These are phyloP conservation scores for Stenichneumon culpator DNA, from an alignment of 2,888 invertebrate species.

Conservation along the genomic window DNA sequence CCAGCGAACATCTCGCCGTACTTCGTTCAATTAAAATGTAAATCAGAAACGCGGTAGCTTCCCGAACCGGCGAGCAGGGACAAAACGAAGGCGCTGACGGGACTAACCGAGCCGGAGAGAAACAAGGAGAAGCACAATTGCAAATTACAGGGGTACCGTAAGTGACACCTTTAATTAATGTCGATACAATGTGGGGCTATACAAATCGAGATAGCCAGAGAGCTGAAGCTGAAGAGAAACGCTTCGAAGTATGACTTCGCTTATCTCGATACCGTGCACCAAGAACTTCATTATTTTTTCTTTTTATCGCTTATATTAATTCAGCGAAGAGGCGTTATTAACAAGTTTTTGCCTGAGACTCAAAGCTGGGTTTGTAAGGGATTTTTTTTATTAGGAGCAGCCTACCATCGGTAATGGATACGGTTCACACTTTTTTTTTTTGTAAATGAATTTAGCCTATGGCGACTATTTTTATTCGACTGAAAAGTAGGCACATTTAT, in stretches of 20 bases:
- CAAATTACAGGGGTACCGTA: background rate
- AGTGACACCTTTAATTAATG: background rate
- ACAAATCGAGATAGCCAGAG: background rate
- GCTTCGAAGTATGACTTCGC: background rate
- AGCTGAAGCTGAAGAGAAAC: background rate
- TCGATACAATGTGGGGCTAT: background rate
- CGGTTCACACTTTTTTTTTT: too few relatives aligned
- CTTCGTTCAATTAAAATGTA: conserved; percentile 82
- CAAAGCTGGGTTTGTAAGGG: too few relatives aligned
- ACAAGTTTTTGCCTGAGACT: too few relatives aligned
- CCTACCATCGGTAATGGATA: too few relatives aligned
- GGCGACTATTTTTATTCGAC: too few relatives aligned
- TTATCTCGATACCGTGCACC: too few relatives aligned
- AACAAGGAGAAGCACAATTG: background rate
- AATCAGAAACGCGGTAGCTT: conserved; percentile 69
- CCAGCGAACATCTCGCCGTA: conserved; percentile 61
- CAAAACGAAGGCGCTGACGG: conserved; percentile 11
- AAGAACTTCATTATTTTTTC: too few relatives aligned
- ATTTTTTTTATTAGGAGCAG: too few relatives aligned
- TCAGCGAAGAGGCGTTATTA: too few relatives aligned
- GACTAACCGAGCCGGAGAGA: background rate
- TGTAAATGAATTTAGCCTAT: too few relatives aligned
- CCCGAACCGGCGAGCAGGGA: background rate
- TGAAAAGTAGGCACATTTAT: too few relatives aligned
- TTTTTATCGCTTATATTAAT: too few relatives aligned